Base-by-base conservation (phyloP, 2,797 vertebrate species). In the Tiaroga cobitis region DNA sequence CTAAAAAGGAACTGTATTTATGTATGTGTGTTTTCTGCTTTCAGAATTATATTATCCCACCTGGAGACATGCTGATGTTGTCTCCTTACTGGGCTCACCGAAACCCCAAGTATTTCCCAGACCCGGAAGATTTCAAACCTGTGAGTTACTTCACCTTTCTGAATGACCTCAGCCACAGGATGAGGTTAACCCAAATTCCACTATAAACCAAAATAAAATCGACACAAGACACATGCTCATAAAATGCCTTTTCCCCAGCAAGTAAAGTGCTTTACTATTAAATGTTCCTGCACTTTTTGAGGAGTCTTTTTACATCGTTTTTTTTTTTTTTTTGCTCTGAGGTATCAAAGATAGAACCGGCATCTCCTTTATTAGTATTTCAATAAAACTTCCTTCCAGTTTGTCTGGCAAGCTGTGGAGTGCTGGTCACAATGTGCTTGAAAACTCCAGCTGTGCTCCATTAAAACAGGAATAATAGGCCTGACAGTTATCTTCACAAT, bases 61-160 rank as follows among this genome's bases (percentile, higher is more conserved):
- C 95, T 82, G 96, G 96, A 67, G 96, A 97, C 89, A 88, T 96
- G 89, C 74, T 97, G 88, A 94, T 96, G 93, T 49, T 96, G 88
- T 97, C 96, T 9, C 96, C 95, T 0, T 97, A 95, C 85, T 97
- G 96, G 96, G 88, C 95, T 19, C 96, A 97, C 70, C 92, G 96
- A 89, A 95, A 97, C 88, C 95, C 96, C 41, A 94, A 95, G 77
- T 92, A 94, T 87, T 97, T 97, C 91, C 95, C 96, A 61, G 95
- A 96, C 34, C 96, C 96, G 8, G 93, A 96, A 32, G 68, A 83
- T 67, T 97, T 96, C 91, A 95, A 92, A 83, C 96, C 96, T 29
- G 96, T 96, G 93, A 96, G 96, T 94, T 18, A 59, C 65, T 49
- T 61, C 4, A 34, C 21, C 24, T 6, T n/a, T 72, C 67, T 39